These are phyloP conservation scores for Atherinosoma microstoma DNA, from an alignment of 2,797 vertebrate genomes.

Conservation along the genomic window DNA sequence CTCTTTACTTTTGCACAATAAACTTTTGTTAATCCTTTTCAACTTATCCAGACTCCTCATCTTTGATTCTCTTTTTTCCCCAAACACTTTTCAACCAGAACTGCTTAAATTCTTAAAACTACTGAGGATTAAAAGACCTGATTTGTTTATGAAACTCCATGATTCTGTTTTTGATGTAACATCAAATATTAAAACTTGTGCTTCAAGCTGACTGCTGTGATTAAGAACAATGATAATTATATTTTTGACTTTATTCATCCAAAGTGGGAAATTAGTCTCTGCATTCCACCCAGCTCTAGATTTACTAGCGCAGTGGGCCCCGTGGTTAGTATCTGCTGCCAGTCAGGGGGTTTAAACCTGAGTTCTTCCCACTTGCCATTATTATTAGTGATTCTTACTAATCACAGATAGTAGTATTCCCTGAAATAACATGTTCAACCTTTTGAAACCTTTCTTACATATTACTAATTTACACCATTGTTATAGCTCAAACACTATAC, in stretches of 20 bases:
- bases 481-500: neutral
- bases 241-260: too few relatives aligned
- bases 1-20: too few relatives aligned
- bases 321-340: too few relatives aligned
- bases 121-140: slow-evolving; percentile 17
- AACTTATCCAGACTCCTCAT: neutral
- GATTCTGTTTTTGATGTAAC: slow-evolving; percentile 29
- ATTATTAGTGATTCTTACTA: neutral
- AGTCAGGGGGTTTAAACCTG: too few relatives aligned
- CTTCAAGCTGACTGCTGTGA: neutral
- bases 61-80: neutral
- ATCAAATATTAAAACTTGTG: slow-evolving; percentile 11
- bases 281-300: too few relatives aligned
- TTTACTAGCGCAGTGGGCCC: too few relatives aligned
- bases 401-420: neutral
- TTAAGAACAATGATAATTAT: too few relatives aligned
- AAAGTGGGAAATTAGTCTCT: too few relatives aligned
- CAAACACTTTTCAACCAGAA: too few relatives aligned
- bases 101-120: too few relatives aligned
- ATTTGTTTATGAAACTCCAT: slow-evolving; percentile 23
- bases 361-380: too few relatives aligned
- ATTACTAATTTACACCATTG: neutral
- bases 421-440: neutral
- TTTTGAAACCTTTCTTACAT: neutral
- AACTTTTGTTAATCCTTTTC: too few relatives aligned